Base-by-base conservation (phyloP, 1,140 invertebrate genomes). In the Lepidostoma basale region DNA sequence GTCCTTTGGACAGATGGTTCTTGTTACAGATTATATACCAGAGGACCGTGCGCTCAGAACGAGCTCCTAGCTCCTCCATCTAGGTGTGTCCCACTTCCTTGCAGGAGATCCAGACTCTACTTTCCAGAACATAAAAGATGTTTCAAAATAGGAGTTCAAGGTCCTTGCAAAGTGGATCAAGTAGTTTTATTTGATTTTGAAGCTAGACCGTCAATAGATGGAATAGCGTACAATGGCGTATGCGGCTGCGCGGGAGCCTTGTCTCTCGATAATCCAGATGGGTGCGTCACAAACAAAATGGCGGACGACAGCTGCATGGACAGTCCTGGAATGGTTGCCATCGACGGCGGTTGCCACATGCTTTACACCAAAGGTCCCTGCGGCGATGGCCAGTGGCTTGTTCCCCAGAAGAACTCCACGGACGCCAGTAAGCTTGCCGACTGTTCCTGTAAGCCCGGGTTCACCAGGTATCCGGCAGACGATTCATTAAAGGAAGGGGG, bases 171-270 rank as follows among this genome's bases (percentile, higher is more conserved):
- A 0, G 74, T 77, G 5, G 88, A 89, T 1, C 87, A 91, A 73
- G 84, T 92, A 3, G 88, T 94, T 1, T 84, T 91, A 0, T 93
- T 91, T 74, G 91, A 93, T 79, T 90, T 92, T 70, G 88, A 86
- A 1, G 87, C 88, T 0, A 78, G 89, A 12, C 90, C 90, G 0
- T 90, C 90, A 0, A 71, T 92, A 0, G 90, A 93, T 70, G 92
- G 91, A 0, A 85, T 93, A 16, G 90, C 90, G n/a, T 92, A 92
- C 74, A 90, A 91, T 62, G 92, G 91, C 0, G 85, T 91, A 3
- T 94, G 92, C 69, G 89, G 87, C 2, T 93, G 91, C 73, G 85
- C 84, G 0, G 84, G 77, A 2, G 74, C 77, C 0, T 52, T 84
- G 75, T 67, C 74, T 65, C 18, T 75, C 67, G 26, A 65, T 68